These are phyloP conservation scores for Hemibagrus guttatus DNA, from an alignment of 2,797 vertebrate species.

Conservation along the genomic window DNA sequence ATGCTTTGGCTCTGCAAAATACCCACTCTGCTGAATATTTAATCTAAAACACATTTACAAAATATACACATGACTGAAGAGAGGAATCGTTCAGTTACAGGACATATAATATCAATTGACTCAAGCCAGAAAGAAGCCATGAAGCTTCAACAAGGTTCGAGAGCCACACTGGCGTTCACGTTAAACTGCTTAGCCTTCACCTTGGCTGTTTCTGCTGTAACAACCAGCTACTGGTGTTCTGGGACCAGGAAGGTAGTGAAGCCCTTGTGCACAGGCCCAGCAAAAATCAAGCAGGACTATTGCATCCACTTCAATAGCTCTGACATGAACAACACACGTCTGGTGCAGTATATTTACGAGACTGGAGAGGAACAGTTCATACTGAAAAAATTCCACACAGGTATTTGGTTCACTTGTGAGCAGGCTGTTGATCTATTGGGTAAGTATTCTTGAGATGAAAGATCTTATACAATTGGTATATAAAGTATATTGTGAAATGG, in stretches of 20 bases:
- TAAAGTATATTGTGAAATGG: background rate
- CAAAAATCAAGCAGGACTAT: slow-evolving; percentile 69
- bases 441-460: slow-evolving; percentile 63
- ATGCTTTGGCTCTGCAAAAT: background rate
- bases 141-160: slow-evolving; percentile 70
- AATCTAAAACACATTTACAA: slow-evolving; percentile 66
- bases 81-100: background rate
- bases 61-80: slow-evolving; percentile 66
- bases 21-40: slow-evolving; percentile 14
- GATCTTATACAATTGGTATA: background rate
- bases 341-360: slow-evolving; percentile 87
- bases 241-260: slow-evolving; percentile 84
- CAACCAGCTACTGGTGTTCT: slow-evolving; percentile 89
- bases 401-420: slow-evolving; percentile 89
- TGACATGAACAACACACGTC: slow-evolving; percentile 72
- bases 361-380: slow-evolving; percentile 85
- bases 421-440: slow-evolving; percentile 77
- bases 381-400: slow-evolving; percentile 80
- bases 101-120: background rate
- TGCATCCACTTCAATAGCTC: slow-evolving; percentile 83
- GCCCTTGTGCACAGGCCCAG: slow-evolving; percentile 78
- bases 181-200: slow-evolving; percentile 80
- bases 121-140: slow-evolving; percentile 58
- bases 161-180: slow-evolving; percentile 78
- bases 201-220: slow-evolving; percentile 81